These are phyloP conservation scores for Pseudoips prasinana DNA, from an alignment of 2,888 invertebrate genomes.

Conservation along the genomic window DNA sequence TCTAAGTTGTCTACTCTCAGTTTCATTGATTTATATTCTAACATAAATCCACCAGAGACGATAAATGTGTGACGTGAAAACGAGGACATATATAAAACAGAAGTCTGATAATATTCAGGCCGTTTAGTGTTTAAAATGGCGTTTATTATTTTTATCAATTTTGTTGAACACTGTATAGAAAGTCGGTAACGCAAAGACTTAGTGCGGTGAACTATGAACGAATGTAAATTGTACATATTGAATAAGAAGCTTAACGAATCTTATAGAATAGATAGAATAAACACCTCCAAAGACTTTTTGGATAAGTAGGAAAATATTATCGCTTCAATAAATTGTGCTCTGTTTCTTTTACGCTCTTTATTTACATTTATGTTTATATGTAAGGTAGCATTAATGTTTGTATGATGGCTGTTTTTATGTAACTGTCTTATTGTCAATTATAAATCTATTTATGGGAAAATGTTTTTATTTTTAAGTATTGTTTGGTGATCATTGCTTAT, in stretches of 20 bases:
- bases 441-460: conserved; percentile 18
- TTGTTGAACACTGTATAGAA: neutral
- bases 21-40: conserved; percentile 23
- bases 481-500: no score
- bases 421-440: conserved; percentile 35
- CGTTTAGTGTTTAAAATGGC: conserved; percentile 7
- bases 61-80: conserved; percentile 23
- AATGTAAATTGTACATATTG: conserved; percentile 23
- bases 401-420: conserved; percentile 26
- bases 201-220: conserved; percentile 3
- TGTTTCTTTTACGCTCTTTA: conserved; percentile 3
- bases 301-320: conserved; percentile 22
- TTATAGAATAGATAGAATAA: conserved; percentile 21
- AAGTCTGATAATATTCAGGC: conserved; percentile 22
- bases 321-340: conserved; percentile 12
- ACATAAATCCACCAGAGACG: conserved; percentile 25
- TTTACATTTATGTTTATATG: conserved; percentile 2
- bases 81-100: conserved; percentile 29
- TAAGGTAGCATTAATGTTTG: conserved; percentile 11
- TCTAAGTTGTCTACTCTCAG: conserved; percentile 11
- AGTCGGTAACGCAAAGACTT: conserved; percentile 1
- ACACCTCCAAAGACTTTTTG: conserved; percentile 28
- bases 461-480: conserved; percentile 10
- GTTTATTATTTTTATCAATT: conserved; percentile 19
- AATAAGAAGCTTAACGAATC: conserved; percentile 17